Conservation (phyloP, 2,113 vertebrate genomes). For the Mus spicilegus region DNA sequence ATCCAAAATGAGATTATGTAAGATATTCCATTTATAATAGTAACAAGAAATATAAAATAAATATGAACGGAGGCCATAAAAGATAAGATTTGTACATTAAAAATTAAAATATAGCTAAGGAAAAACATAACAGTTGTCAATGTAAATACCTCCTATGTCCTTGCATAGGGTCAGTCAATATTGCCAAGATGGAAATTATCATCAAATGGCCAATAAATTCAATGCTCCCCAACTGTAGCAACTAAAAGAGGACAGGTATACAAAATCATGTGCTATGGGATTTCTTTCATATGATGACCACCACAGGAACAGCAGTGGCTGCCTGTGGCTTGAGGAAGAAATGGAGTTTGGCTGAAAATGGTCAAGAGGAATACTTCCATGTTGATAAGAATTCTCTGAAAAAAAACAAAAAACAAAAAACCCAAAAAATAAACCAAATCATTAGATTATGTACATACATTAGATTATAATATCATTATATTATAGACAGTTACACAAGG, state of each 20-base stretch:
- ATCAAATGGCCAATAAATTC: not conserved
- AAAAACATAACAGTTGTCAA: not conserved
- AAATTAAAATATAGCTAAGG: not conserved
- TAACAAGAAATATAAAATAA: not conserved
- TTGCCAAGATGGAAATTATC: not conserved
- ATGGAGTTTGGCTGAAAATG: not conserved
- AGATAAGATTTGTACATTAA: not conserved
- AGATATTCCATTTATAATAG: not conserved
- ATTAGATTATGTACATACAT: not conserved
- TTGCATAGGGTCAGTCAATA: not conserved
- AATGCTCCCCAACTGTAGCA: no score
- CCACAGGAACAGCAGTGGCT: not conserved
- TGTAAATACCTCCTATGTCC: not conserved
- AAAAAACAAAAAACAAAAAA: not conserved
- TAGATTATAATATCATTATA: not conserved
- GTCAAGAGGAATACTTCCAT: not conserved
- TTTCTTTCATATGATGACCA: not conserved
- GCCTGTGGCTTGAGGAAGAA: not conserved
- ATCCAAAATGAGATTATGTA: constrained; percentile 14
- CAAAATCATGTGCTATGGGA: not conserved
- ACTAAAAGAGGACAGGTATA: not conserved
- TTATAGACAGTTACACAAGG: not conserved
- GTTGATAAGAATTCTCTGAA: not conserved
- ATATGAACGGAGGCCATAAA: not conserved
- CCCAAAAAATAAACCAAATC: no score